Conservation (phyloP, 2,113 vertebrate species). For the Alligator sinensis region DNA sequence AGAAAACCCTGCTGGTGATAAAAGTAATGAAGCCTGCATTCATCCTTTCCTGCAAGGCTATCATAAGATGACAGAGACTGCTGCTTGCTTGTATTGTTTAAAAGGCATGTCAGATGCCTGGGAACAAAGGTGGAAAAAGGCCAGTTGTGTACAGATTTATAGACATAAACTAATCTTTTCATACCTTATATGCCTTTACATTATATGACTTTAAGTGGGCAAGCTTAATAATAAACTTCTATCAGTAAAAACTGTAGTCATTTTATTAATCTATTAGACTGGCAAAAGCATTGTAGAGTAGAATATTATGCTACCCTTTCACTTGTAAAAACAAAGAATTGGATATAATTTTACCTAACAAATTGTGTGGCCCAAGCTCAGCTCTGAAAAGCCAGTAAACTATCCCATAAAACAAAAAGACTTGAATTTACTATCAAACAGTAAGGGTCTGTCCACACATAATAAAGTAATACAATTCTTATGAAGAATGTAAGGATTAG, state of each 20-base stretch:
- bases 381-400: constrained; percentile 16
- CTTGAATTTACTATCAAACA: background rate
- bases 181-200: background rate
- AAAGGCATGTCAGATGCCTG: background rate
- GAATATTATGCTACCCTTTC: constrained; percentile 32
- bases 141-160: background rate
- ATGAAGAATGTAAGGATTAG: background rate
- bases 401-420: constrained; percentile 7
- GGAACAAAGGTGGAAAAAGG: background rate
- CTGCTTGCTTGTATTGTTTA: background rate
- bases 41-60: background rate
- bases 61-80: background rate
- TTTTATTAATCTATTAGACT: constrained; percentile 6
- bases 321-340: constrained; percentile 38
- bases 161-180: background rate
- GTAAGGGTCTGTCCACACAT: background rate
- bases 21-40: background rate
- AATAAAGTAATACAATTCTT: constrained; percentile 3
- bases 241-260: background rate
- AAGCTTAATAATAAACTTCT: background rate
- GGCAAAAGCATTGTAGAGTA: background rate
- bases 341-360: constrained; percentile 28
- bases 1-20: background rate
- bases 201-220: background rate
- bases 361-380: background rate